Percentiles rank a stretch among this genome's conserved stretches.
Evolutionary conservation across 2,888 invertebrate genomes (phyloP).

Genomic region (Cantharis flavilabris): DNA sequence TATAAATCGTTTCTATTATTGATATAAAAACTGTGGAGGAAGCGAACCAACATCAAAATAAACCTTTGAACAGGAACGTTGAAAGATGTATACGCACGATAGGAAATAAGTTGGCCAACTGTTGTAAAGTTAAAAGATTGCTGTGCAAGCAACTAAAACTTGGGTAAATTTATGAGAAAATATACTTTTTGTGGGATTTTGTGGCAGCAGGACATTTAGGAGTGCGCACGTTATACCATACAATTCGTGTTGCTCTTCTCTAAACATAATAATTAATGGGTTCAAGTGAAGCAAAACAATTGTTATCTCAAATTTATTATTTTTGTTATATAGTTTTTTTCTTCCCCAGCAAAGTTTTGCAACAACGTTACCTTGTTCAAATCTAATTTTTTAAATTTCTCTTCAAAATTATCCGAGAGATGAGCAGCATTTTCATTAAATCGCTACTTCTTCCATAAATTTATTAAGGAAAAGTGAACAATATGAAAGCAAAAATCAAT

Average conservation of each 20-base stretch:
- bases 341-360: constrained; percentile 18
- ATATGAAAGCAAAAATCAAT: background rate
- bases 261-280: constrained; percentile 30
- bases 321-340: constrained; percentile 32
- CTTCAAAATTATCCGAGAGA: background rate
- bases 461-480: background rate
- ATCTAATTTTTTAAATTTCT: background rate
- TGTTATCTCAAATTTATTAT: constrained; percentile 35
- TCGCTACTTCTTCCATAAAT: background rate
- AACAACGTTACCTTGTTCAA: background rate
- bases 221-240: constrained; percentile 3
- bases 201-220: constrained; percentile 5
- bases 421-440: background rate
- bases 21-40: background rate
- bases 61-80: constrained; percentile 8
- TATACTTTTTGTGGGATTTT: constrained; percentile 11
- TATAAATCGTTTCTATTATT: background rate
- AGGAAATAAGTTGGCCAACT: constrained; percentile 16
- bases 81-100: constrained; percentile 6
- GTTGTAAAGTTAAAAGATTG: constrained; percentile 24
- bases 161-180: constrained; percentile 21
- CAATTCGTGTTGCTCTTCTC: constrained; percentile 15
- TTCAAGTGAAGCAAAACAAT: constrained; percentile 35
- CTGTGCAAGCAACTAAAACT: constrained; percentile 22
- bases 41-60: background rate